phyloP scores from a whole-genome alignment of 1,140 invertebrate genomes.

The Cepaea nemoralis region DNA sequence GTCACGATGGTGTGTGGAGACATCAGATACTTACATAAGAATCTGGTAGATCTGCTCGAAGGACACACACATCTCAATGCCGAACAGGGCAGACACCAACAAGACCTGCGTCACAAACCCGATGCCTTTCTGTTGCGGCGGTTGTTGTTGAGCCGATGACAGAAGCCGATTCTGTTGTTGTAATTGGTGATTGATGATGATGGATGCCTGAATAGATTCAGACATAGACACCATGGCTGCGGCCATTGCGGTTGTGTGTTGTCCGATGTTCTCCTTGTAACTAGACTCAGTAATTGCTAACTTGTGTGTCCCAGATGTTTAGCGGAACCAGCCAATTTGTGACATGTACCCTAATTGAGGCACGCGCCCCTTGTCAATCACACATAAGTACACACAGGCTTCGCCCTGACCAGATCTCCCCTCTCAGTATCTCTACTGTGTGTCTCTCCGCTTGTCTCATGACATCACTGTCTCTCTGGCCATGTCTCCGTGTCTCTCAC shows the following conservation, averaged over 20 bases:
- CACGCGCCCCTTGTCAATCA: no score
- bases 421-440: no score
- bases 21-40: neutral
- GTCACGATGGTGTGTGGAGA: no score
- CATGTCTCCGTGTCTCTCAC: neutral
- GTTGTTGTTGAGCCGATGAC: neutral
- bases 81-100: slow-evolving; percentile 13
- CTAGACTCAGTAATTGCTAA: no score
- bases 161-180: neutral
- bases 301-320: no score
- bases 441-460: no score
- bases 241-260: neutral
- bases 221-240: neutral
- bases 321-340: no score
- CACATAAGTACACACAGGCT: no score
- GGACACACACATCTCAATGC: slow-evolving; percentile 9
- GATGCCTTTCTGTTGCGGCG: neutral
- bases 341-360: no score
- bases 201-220: slow-evolving; percentile 18
- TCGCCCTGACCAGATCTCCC: no score
- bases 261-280: no score
- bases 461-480: slow-evolving; percentile 1
- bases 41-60: slow-evolving; percentile 26
- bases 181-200: neutral
- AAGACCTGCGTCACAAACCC: neutral